Evolutionary conservation across 2,797 vertebrate genomes (phyloP).

Genomic region (Fundulus diaphanus): DNA sequence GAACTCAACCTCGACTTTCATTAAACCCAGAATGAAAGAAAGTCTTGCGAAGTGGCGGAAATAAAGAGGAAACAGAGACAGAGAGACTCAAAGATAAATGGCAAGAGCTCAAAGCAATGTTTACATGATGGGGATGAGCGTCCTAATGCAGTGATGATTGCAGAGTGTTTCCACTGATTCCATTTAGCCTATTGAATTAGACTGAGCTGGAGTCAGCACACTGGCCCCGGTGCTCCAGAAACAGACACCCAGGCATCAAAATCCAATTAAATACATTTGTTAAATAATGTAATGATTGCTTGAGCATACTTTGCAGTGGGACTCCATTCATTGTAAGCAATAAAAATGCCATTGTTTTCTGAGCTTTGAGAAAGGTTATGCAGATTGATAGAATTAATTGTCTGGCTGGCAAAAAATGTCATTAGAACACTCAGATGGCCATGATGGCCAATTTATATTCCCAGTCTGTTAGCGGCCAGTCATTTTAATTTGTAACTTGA

Average conservation of each 20-base stretch:
- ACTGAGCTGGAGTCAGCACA: conserved; percentile 74
- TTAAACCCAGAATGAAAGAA: conserved; percentile 81
- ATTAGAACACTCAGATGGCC: conserved; percentile 84
- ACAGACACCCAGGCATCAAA: conserved; percentile 76
- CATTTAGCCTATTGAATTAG: conserved; percentile 87
- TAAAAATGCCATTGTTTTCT: conserved; percentile 83
- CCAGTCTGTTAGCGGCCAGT: conserved; percentile 77
- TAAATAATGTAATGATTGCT: conserved; percentile 85
- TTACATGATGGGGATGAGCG: conserved; percentile 77
- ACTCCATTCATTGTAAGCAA: conserved; percentile 81
- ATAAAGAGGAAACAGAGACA: conserved; percentile 71
- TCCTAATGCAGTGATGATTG: conserved; percentile 83
- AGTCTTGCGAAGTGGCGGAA: conserved; percentile 78
- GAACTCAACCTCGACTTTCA: conserved; percentile 87
- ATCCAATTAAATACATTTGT: conserved; percentile 86
- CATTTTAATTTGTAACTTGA: conserved; percentile 87
- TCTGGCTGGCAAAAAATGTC: conserved; percentile 81
- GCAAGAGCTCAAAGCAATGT: conserved; percentile 77
- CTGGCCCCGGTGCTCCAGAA: conserved; percentile 66
- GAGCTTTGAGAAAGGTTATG: conserved; percentile 83
- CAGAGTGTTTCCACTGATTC: conserved; percentile 82
- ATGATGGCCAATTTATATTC: conserved; percentile 79
- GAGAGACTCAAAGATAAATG: conserved; percentile 75
- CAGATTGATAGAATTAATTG: conserved; percentile 87
- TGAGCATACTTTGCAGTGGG: conserved; percentile 74